Evolutionary conservation across 2,797 vertebrate species (phyloP).

Genomic region (Apogon hyalosoma): DNA sequence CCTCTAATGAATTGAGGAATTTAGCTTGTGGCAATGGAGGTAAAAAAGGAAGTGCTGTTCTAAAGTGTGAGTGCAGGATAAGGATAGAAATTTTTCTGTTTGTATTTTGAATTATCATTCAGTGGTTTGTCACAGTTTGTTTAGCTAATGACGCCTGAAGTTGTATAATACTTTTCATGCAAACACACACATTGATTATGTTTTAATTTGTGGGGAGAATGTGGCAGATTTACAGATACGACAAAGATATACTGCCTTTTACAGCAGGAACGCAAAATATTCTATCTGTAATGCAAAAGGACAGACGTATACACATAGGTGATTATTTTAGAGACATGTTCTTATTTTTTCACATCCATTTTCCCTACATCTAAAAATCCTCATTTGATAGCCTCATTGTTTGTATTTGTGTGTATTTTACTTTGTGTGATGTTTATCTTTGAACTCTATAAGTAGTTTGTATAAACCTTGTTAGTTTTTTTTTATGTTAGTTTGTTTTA

Average conservation of each 20-base stretch:
- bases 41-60: constrained; percentile 73
- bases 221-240: not conserved
- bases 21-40: constrained; percentile 82
- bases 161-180: constrained; percentile 23
- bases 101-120: constrained; percentile 49
- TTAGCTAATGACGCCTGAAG: constrained; percentile 40
- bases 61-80: constrained; percentile 35
- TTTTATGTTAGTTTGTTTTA: no score
- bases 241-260: constrained; percentile 32
- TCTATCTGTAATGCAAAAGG: constrained; percentile 29
- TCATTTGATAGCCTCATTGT: not conserved
- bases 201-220: constrained; percentile 22
- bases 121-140: constrained; percentile 28
- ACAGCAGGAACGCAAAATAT: constrained; percentile 20
- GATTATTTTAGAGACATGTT: no score
- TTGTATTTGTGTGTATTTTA: not conserved
- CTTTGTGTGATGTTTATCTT: not conserved
- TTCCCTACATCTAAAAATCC: no score
- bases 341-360: no score
- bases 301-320: no score
- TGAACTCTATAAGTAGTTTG: no score
- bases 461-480: no score
- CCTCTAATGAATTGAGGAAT: constrained; percentile 89
- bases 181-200: constrained; percentile 1
- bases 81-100: constrained; percentile 38